Evolutionary conservation across 2,888 invertebrate genomes (phyloP).

Genomic region (Argyresthia albistria): DNA sequence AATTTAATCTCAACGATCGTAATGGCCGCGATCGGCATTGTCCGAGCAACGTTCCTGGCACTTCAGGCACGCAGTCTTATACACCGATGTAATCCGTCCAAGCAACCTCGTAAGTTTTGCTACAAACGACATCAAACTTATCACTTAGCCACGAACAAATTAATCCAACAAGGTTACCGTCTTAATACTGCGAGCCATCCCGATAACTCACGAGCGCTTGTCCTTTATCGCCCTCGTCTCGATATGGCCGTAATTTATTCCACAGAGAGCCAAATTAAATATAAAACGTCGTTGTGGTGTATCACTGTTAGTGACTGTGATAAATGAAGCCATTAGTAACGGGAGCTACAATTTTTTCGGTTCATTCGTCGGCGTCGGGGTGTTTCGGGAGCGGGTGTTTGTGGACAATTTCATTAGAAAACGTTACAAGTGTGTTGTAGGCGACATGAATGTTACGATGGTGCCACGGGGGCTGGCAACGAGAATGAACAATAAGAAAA

Average conservation of each 20-base stretch:
- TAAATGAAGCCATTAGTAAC: conserved; percentile 72
- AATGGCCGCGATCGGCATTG: conserved; percentile 10
- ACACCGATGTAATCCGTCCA: conserved; percentile 26
- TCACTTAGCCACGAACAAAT: conserved; percentile 61
- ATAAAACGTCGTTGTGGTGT: conserved; percentile 71
- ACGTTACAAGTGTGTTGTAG: conserved; percentile 65
- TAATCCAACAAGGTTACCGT: conserved; percentile 57
- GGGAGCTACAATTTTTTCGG: conserved; percentile 70
- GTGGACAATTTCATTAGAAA: conserved; percentile 73
- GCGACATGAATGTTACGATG: conserved; percentile 23
- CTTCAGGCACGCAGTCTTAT: conserved; percentile 15
- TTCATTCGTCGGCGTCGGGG: conserved; percentile 64
- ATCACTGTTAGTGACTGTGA: conserved; percentile 72
- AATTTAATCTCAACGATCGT: conserved; percentile 11
- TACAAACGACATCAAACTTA: conserved; percentile 43
- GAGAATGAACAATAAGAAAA: conserved; percentile 61
- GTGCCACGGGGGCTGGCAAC: conserved; percentile 29
- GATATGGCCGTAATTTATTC: conserved; percentile 68
- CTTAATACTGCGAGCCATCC: conserved; percentile 49
- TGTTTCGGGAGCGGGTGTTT: conserved; percentile 57
- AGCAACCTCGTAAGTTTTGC: conserved; percentile 36
- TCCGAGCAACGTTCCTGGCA: conserved; percentile 22
- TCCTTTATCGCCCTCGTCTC: conserved; percentile 56
- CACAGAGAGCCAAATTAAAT: conserved; percentile 67
- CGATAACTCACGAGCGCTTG: conserved; percentile 56